A percentile compares a stretch with the other conserved stretches of the same genome.
These are phyloP conservation scores for Agriopis aurantiaria DNA, from an alignment of 2,888 invertebrate genomes.

Conservation along the genomic window DNA sequence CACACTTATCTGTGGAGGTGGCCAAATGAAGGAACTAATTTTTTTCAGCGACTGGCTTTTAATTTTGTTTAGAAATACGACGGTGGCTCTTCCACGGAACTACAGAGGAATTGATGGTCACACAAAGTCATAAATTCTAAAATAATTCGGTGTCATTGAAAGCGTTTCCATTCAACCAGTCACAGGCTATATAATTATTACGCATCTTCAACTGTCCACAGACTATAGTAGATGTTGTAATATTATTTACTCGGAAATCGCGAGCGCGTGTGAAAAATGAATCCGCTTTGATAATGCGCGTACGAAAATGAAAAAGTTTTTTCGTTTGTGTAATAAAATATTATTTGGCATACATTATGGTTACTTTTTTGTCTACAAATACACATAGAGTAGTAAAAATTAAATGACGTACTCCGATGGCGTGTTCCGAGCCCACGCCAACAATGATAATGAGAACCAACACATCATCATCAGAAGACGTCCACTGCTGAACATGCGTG, in stretches of 20 bases:
- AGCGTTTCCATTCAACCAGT: constrained; percentile 27
- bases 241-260: constrained; percentile 48
- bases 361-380: neutral
- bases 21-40: neutral
- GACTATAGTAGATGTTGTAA: constrained; percentile 39
- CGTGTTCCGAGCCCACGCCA: too few species aligned
- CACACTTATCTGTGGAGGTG: neutral
- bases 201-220: constrained; percentile 29
- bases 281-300: constrained; percentile 50
- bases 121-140: constrained; percentile 26
- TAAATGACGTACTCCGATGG: neutral
- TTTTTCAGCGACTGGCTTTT: neutral
- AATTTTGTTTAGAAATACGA: neutral
- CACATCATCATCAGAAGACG: too few species aligned
- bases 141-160: constrained; percentile 35
- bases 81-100: neutral
- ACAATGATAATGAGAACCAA: neutral
- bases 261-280: constrained; percentile 53
- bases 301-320: constrained; percentile 12
- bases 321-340: constrained; percentile 10
- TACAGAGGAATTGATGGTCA: neutral
- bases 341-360: neutral
- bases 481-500: too few species aligned
- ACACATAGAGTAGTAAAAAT: too few species aligned
- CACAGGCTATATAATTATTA: constrained; percentile 10